phyloP scores from a whole-genome alignment of 1,140 invertebrate genomes.

The Oedothorax gibbosus region DNA sequence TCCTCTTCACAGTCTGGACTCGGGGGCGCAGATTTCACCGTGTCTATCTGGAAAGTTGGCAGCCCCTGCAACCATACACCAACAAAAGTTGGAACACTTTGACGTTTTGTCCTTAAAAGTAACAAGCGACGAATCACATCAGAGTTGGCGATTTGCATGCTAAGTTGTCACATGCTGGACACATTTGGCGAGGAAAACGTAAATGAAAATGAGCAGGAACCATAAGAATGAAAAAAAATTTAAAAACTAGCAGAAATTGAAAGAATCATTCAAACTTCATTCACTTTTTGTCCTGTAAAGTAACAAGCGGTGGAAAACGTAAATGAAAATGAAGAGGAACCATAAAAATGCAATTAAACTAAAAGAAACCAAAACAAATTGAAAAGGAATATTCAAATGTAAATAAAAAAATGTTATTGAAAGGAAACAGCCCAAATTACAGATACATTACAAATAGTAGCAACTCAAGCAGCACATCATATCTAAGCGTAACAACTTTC shows the following conservation, averaged over 20 bases:
- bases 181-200: background rate
- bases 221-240: background rate
- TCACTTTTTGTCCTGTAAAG: no score
- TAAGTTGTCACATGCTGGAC: background rate
- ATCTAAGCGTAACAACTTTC: no score
- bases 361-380: background rate
- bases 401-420: no score
- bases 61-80: constrained; percentile 23
- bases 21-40: constrained; percentile 37
- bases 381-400: no score
- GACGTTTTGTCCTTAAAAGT: background rate
- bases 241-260: background rate
- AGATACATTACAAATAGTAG: no score
- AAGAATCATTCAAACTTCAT: no score
- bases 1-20: constrained; percentile 43
- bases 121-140: background rate
- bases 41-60: constrained; percentile 42
- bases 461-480: no score
- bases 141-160: background rate
- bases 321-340: no score
- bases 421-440: no score
- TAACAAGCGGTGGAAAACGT: no score
- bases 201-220: background rate
- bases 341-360: background rate
- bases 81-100: background rate